Evolutionary conservation across 2,797 vertebrate genomes (phyloP), one percentile per base, ranked within the genome.

Genomic region (Ceyx erithaca): DNA sequence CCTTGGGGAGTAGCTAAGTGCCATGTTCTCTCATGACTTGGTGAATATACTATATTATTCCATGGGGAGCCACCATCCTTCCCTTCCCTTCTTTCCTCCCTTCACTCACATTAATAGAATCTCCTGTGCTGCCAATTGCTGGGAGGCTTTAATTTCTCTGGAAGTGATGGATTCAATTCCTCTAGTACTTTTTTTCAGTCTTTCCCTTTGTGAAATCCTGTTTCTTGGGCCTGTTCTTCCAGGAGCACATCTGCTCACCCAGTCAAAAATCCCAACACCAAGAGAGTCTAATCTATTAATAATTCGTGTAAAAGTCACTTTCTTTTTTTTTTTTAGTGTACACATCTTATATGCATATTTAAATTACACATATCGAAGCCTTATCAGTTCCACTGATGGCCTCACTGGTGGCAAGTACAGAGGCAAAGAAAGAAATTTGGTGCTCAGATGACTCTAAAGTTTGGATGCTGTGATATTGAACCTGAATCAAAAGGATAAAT

Each of bases 11-110:
- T 3, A 67, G 26, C 9, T 9, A 40, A 57, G 35, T 33, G 14
- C 20, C 20, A 10, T 2, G 1, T 30, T 4, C 2, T 31, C 31
- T 43, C 1, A 1, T 12, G 14, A 46, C 10, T 3, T 43, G 21
- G 37, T 54, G 3, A 8, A 63, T n/a, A 23, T n/a, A 52, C 6
- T 25, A 10, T 22, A 23, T 41, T n/a, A 77, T 37, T 16, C 17
- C 41, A 51, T 3, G 2, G 7, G 13, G 6, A 89, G 6, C 20
- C 37, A 49, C 13, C 10, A 31, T 20, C 66, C 30, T 51, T 48
- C 46, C 46, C 49, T 51, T 51, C 26, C 31, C 66, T 49, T 41
- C 30, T 37, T 69, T 51, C 21, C 14, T 55, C 26, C 18, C 15
- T 85, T 52, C 22, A 10, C 2, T 48, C n/a, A 7, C 28, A 23